Conservation (phyloP, 2,888 invertebrate species). For the Choristoneura rosaceana region DNA sequence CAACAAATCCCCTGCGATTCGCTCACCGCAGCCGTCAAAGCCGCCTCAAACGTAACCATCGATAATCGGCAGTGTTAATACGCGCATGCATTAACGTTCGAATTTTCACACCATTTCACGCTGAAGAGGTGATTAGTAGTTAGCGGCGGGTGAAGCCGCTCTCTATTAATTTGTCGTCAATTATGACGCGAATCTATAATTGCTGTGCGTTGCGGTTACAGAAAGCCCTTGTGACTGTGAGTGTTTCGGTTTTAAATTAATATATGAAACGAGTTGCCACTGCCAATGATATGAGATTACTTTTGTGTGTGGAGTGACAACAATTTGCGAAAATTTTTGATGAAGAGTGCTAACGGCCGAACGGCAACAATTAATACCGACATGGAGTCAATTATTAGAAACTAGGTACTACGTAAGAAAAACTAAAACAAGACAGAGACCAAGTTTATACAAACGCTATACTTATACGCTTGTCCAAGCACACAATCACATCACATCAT, state of each 20-base stretch:
- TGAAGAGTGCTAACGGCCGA: no score
- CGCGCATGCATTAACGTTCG: slow-evolving; percentile 44
- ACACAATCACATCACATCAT: no score
- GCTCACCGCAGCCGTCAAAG: slow-evolving; percentile 14
- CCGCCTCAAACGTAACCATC: slow-evolving; percentile 38
- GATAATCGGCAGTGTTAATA: slow-evolving; percentile 37
- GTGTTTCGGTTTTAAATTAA: slow-evolving; percentile 13
- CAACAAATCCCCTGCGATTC: neutral
- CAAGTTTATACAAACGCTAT: no score
- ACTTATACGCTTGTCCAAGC: no score
- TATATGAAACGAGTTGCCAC: neutral
- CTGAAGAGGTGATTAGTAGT: slow-evolving; percentile 71
- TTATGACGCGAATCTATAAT: slow-evolving; percentile 65
- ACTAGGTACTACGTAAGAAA: no score
- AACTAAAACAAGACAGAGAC: no score
- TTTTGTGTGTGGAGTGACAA: no score
- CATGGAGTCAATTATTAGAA: no score
- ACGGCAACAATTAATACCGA: no score
- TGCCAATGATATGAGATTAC: no score
- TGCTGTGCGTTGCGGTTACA: slow-evolving; percentile 47
- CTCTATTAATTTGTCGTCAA: slow-evolving; percentile 75
- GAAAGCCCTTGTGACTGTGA: slow-evolving; percentile 37
- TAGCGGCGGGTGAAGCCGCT: slow-evolving; percentile 53
- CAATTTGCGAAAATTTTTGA: no score
- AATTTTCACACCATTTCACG: slow-evolving; percentile 70